Base-by-base conservation (phyloP, 2,888 invertebrate genomes). In the Platypus cylindrus region DNA sequence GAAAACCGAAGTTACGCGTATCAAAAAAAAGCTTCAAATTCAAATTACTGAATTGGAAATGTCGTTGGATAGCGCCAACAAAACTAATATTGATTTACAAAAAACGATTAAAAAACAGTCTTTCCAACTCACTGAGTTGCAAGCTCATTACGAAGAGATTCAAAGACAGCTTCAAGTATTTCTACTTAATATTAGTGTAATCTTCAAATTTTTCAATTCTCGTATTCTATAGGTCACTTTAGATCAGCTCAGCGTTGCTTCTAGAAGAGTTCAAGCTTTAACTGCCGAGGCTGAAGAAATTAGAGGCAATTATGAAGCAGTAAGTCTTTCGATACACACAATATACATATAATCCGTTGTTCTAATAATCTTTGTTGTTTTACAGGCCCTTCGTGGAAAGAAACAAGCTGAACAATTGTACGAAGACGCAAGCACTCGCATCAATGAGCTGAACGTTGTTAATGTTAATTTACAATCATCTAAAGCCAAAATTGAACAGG, bases 21-120 rank as follows among this genome's bases (percentile, higher is more conserved):
- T 95, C 71, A 94, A 94, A 83, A 95, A 95, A 90, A 95, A 95
- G 84, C 71, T 93, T 63, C 93, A 93, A 70, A 85, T 93, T 62
- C 90, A 90, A 59, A 94, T 95, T 67, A 93, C 93, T 54, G 94
- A 95, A 65, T 70, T 95, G 58, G 94, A 94, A 65, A 77, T 94
- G 71, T 85, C 90, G 36, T 76, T 98, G 65, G 95, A 95, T 67
- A 87, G 91, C 52, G 87, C 93, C 69, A 95, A 97, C 76, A 91
- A 95, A 73, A 90, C 83, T 70, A 94, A 94, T 73, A 81, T 94
- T 59, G 90, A 93, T 62, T 73, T 94, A 62, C 93, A 94, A 68
- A 91, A 93, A 75, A 86, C 89, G 58, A 84, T 93, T 73, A 95
- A 95, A 79, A 93, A 87, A 64, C 93, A 95, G 65, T 87, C 91